Conservation (phyloP, 2,113 vertebrate genomes). For the Tupaia chinensis region DNA sequence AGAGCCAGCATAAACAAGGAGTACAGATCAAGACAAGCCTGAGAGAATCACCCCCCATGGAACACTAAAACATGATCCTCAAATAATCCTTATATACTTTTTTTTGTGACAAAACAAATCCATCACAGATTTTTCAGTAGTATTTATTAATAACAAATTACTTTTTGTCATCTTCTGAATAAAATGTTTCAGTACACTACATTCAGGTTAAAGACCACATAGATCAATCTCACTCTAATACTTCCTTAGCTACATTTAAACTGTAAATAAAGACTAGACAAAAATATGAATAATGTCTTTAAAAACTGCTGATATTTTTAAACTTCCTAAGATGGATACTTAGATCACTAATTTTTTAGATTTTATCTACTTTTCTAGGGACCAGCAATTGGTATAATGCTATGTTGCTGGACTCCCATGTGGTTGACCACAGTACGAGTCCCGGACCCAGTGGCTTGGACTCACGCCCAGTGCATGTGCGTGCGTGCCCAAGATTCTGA, state of each 20-base stretch:
- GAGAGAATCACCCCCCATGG: no score
- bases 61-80: background rate
- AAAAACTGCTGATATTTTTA: background rate
- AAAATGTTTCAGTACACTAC: slow-evolving; percentile 9
- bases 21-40: no score
- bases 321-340: slow-evolving; percentile 26
- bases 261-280: background rate
- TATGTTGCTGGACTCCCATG: no score
- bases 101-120: background rate
- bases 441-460: no score
- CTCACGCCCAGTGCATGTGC: no score
- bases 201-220: background rate
- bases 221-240: slow-evolving; percentile 1
- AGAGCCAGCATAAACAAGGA: background rate
- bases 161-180: background rate
- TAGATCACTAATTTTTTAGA: slow-evolving; percentile 26
- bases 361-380: background rate
- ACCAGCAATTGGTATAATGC: no score
- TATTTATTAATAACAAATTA: slow-evolving; percentile 34
- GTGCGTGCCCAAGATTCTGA: no score
- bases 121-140: background rate
- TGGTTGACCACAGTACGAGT: no score
- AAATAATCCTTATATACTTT: background rate
- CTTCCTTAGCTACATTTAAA: slow-evolving; percentile 13
- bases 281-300: background rate